Evolutionary conservation across 35 echinoderm and acorn worm genomes (phyloP), one percentile per base, ranked within the genome.

Genomic region (Diadema setosum): DNA sequence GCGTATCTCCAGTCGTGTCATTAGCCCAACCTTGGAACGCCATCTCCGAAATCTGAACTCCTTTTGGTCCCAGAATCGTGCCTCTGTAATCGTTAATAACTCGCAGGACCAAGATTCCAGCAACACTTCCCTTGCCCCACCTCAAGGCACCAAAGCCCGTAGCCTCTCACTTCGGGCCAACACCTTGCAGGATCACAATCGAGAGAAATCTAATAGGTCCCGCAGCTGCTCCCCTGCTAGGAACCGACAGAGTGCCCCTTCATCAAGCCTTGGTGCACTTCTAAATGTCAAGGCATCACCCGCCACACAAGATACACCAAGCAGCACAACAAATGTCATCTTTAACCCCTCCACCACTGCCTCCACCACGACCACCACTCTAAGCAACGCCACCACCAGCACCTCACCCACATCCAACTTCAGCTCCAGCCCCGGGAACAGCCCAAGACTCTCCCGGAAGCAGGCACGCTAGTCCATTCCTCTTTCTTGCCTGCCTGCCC

Each of bases 1-100:
- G 43, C 35, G 39, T 25, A 40, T 76, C 9, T 76, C 70, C 34
- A 78, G 73, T 44, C 29, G 73, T 21, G 73, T 78, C 11, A 78
- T 78, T 41, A 78, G 73, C 44, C 73, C 73, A 6, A 42, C 73
- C 40, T 21, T 78, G 3, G 73, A 78, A 20, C 73, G 73, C 7
- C 73, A 78, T 78, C 73, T 78, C 12, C 29, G 73, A 78, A 78
- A 78, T 36, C 39, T 78, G 5, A 78, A 78, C 40, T 42, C 73
- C 73, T 78, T 78, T 41, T 78, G 73, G 73, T 78, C 73, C 37
- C 33, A 78, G 21, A 78, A 78, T 41, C 33, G 73, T 5, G 73
- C 73, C 29, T 78, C 73, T 9, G 40, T 44, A 1, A 21, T 78
- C 20, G 18, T 39, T 78, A 44, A 20, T 20, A 41, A 21, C 44